Evolutionary conservation across 1,140 invertebrate species (phyloP), one percentile per base, ranked within the genome.

Genomic region (Carposina sasakii): DNA sequence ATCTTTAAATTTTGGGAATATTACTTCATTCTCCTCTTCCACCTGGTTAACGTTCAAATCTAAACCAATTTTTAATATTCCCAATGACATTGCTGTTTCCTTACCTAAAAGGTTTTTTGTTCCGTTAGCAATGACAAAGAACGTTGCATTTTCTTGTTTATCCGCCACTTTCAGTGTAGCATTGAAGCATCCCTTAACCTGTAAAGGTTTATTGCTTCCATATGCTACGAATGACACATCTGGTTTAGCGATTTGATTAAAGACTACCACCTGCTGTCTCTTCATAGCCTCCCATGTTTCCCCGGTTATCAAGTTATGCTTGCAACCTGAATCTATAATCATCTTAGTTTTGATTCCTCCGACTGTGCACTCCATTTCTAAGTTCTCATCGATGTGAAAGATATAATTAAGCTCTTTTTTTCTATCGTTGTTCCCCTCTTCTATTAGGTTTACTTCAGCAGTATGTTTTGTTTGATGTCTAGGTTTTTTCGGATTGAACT

Each of bases 1-100:
- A 58, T 53, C 48, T 65, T 67, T 68, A 48, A 73, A 47, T 55
- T 68, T 68, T 4, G 65, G 67, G 56, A 71, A 73, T 8, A 12
- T 39, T 28, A 41, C 16, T n/a, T 28, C 13, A n/a, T 30, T n/a
- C 12, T 55, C 30, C 10, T 20, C 8, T 33, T 67, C 59, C 40
- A 63, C 22, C 19, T 31, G 34, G 1, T 40, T 20, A 1, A 48
- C n/a, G 15, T 50, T 50, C 1, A 50, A 13, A 10, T 30, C 21
- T 48, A 54, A 16, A 8, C 65, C 70, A 30, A 69, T 10, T 53
- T 53, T 66, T 13, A 74, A 48, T 1, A 71, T 54, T 1, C 54
- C 54, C 5, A 71, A 53, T n/a, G 37, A n/a, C 13, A 33, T n/a
- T 8, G 30, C 56, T 4, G 56, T 55, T 10, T 47, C 40, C 23